Evolutionary conservation across 2,888 invertebrate species (phyloP), one percentile per base, ranked within the genome.

Genomic region (Anorthoa munda): DNA sequence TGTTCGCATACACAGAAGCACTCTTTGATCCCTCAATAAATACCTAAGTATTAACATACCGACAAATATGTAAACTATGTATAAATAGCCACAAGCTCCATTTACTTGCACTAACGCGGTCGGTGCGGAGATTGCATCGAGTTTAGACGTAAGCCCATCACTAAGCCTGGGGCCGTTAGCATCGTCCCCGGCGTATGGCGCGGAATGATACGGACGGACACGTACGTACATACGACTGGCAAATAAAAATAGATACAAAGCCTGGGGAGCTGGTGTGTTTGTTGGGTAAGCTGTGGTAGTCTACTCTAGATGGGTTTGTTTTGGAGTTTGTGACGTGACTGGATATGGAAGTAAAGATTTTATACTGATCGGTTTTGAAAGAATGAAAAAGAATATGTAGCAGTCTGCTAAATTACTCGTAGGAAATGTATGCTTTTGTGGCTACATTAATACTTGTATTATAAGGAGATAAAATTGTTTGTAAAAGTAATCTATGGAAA

Each of bases 81-180:
- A 76, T 77, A 72, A 67, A 78, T 53, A 78, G 45, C 5, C 5
- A 26, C 31, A 26, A 51, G 48, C 65, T 68, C 39, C 60, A 72
- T 78, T 51, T 72, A 72, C 67, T 46, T 72, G 65, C 66, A 83
- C n/a, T 77, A 79, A 68, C 26, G 45, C 26, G 59, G 53, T 18
- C 56, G 5, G 51, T 45, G 23, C 60, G 18, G 76, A 81, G 80
- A 74, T 84, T 80, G 84, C 65, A 70, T 60, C 53, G 80, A 80
- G 81, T 67, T 75, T 65, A 75, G 39, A 39, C 51, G 46, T 81
- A 81, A 81, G 84, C 81, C 53, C 45, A 46, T 69, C 46, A 61
- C 75, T 46, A 26, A 13, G 45, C 66, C 61, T 39, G 39, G 18
- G 31, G 72, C 50, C 23, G 65, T 60, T 23, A 48, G 67, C 26